These are phyloP conservation scores for Hermodice carunculata DNA, from an alignment of 2,888 invertebrate genomes.

Conservation along the genomic window DNA sequence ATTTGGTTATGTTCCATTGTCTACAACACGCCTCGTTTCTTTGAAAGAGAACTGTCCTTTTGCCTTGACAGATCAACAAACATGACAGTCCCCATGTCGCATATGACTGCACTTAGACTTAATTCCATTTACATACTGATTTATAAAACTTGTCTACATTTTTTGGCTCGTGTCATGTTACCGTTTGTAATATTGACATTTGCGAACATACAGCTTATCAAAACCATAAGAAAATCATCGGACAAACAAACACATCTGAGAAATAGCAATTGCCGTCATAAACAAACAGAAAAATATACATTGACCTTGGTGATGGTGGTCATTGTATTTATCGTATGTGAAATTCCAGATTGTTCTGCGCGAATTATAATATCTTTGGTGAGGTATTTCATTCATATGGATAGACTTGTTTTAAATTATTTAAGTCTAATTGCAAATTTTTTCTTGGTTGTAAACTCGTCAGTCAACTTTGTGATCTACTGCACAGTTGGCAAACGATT, in stretches of 20 bases:
- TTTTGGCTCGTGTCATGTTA: slow-evolving; percentile 34
- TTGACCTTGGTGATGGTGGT: slow-evolving; percentile 39
- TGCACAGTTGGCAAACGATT: slow-evolving; percentile 41
- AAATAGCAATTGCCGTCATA: slow-evolving; percentile 11
- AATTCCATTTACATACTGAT: slow-evolving; percentile 30
- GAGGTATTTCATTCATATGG: slow-evolving; percentile 9
- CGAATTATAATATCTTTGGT: slow-evolving; percentile 32
- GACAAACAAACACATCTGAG: slow-evolving; percentile 1
- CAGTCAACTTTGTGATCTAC: slow-evolving; percentile 43
- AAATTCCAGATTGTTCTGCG: slow-evolving; percentile 37
- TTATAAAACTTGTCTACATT: slow-evolving; percentile 38
- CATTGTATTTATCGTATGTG: slow-evolving; percentile 39
- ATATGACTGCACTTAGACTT: slow-evolving; percentile 19
- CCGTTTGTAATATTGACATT: slow-evolving; percentile 38
- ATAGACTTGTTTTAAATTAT: slow-evolving; percentile 15
- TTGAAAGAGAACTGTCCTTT: slow-evolving; percentile 25
- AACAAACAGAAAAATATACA: slow-evolving; percentile 27
- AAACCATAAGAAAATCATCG: slow-evolving; percentile 30
- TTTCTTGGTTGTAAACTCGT: slow-evolving; percentile 39
- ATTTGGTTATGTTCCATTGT: slow-evolving; percentile 33
- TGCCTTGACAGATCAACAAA: slow-evolving; percentile 10
- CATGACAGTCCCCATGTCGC: slow-evolving; percentile 7
- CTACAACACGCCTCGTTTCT: slow-evolving; percentile 41
- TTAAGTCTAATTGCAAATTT: slow-evolving; percentile 38
- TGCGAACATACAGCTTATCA: slow-evolving; percentile 37